Base-by-base conservation (phyloP, 2,888 invertebrate genomes). In the Brassicogethes aeneus region DNA sequence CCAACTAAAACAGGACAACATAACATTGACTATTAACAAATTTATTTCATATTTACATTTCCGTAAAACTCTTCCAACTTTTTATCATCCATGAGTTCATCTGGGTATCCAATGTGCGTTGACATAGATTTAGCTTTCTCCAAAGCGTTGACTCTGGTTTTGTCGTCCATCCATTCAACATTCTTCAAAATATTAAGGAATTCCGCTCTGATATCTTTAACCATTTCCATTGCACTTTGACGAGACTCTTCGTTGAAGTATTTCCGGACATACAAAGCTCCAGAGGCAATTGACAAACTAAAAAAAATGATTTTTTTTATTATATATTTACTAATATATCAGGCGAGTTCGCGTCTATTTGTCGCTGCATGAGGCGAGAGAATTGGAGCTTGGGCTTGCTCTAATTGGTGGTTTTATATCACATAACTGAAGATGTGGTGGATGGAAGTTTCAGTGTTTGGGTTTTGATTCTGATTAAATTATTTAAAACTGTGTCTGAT, bases 111-210 rank as follows among this genome's bases (percentile, higher is more conserved):
- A 59, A 95, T 93, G 64, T 93, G 89, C 0, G 88, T 81, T 1
- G 82, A 75, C 85, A 95, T 93, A 0, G 82, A 75, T 42, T 79
- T 77, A 0, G 89, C 83, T 62, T 92, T 92, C 44, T 82, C 79
- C 44, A 88, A 65, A 0, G 90, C 91, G 41, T 80, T 79, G 48
- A 71, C 66, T 36, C 82, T 80, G 0, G 95, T 95, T 48, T 73
- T 69, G 0, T 80, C 78, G 60, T 95, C 94, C 95, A 96, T 95
- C 95, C 95, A 96, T 34, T 85, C 84, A 10, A 93, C 82, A 42
- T 80, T 74, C 13, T 76, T 72, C 40, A 93, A 65, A 17, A 93
- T 89, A 53, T 85, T 79, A 45, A 79, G 76, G 70, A 94, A 94
- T 51, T 91, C 84, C 40, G 73, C 71, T 44, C 86, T 78, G 52